Percentiles rank a stretch among this genome's conserved stretches.
These are phyloP conservation scores for Pantherophis vulpinus DNA, from an alignment of 2,797 vertebrate species.

Conservation along the genomic window DNA sequence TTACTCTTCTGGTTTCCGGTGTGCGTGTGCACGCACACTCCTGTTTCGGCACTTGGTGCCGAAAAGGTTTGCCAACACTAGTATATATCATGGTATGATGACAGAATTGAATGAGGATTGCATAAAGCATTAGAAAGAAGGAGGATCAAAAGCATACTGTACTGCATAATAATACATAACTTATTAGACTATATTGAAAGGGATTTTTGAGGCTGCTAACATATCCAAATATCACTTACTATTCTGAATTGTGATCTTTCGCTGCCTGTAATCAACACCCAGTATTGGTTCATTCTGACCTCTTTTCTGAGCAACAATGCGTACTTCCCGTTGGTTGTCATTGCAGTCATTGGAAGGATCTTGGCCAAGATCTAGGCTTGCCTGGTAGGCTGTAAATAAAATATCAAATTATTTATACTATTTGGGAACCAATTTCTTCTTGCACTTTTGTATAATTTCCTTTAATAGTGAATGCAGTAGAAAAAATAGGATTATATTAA, in stretches of 20 bases:
- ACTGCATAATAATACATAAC: not conserved
- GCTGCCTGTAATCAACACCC: slow-evolving; percentile 85
- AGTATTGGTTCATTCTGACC: slow-evolving; percentile 80
- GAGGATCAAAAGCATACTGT: not conserved
- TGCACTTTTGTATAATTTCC: not conserved
- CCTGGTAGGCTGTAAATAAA: slow-evolving; percentile 82
- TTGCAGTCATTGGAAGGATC: slow-evolving; percentile 89
- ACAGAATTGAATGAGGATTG: not conserved
- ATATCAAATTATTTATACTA: slow-evolving; percentile 9
- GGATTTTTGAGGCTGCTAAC: not conserved
- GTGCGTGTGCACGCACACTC: too few relatives aligned
- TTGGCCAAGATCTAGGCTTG: slow-evolving; percentile 81
- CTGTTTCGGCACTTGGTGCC: too few relatives aligned
- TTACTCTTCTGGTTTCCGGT: too few relatives aligned
- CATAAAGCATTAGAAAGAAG: not conserved
- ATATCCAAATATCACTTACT: slow-evolving; percentile 72
- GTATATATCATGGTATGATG: not conserved
- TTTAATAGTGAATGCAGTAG: not conserved
- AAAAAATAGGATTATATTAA: not conserved
- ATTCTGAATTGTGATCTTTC: slow-evolving; percentile 90
- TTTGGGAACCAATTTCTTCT: not conserved
- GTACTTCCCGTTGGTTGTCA: slow-evolving; percentile 83
- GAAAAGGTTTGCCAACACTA: too few relatives aligned
- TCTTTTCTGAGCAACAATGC: slow-evolving; percentile 84
- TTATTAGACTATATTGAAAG: fast-evolving